Evolutionary conservation across 2,888 invertebrate species (phyloP).

Genomic region (Myopa tessellatipennis): DNA sequence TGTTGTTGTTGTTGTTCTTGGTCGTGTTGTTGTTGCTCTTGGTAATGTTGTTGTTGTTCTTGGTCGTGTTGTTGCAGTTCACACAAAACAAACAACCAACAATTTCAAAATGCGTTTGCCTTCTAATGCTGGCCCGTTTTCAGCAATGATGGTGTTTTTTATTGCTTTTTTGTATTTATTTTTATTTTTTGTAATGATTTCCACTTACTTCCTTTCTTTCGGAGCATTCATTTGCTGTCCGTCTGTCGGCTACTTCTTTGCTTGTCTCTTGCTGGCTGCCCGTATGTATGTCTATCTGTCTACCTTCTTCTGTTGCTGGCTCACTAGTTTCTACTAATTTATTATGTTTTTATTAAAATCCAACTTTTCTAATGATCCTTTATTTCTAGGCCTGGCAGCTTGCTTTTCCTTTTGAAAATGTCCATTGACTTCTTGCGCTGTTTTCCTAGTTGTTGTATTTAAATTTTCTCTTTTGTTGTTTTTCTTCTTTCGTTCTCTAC

Average conservation of each 20-base stretch:
- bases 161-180: background rate
- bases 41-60: too few relatives aligned
- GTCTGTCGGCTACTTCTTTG: constrained; percentile 11
- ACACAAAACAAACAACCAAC: constrained; percentile 23
- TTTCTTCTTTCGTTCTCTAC: constrained; percentile 21
- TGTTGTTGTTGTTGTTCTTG: constrained; percentile 3
- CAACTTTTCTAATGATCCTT: background rate
- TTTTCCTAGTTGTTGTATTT: constrained; percentile 19
- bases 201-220: background rate
- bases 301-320: background rate
- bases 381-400: background rate
- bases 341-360: too few relatives aligned
- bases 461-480: constrained; percentile 17
- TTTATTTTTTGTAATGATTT: background rate
- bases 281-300: constrained; percentile 13
- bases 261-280: background rate
- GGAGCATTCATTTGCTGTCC: constrained; percentile 15
- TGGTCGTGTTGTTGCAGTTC: background rate
- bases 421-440: constrained; percentile 22
- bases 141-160: constrained; percentile 4
- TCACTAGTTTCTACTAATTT: background rate
- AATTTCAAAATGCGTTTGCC: constrained; percentile 3
- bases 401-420: constrained; percentile 25
- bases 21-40: constrained; percentile 9
- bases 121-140: constrained; percentile 3